Percentiles rank a stretch among this genome's conserved stretches.
These are phyloP conservation scores for Diphyllodes magnificus DNA, from an alignment of 2,113 vertebrate genomes.

Conservation along the genomic window DNA sequence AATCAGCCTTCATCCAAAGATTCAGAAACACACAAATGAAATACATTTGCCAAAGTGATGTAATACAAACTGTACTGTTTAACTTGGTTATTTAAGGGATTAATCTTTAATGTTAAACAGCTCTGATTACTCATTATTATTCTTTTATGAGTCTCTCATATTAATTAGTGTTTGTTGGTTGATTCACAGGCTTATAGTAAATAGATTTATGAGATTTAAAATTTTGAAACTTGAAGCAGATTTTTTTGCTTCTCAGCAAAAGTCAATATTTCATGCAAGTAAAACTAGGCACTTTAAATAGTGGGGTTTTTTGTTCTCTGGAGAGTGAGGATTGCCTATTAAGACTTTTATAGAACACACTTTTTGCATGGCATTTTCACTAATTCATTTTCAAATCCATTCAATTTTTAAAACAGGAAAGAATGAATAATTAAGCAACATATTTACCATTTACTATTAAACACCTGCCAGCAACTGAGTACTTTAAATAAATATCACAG, in stretches of 20 bases:
- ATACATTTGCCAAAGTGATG: not conserved
- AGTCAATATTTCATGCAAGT: not conserved
- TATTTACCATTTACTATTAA: constrained; percentile 55
- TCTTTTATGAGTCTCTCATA: constrained; percentile 13
- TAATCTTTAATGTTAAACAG: not conserved
- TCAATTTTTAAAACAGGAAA: constrained; percentile 62
- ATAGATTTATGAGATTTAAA: not conserved
- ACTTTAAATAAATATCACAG: constrained; percentile 65
- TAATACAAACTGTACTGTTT: not conserved
- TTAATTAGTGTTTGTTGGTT: not conserved
- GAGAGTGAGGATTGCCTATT: not conserved
- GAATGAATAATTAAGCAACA: constrained; percentile 68
- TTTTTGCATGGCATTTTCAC: constrained; percentile 64
- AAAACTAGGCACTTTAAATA: constrained; percentile 41
- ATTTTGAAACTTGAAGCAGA: not conserved
- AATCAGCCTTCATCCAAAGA: not conserved
- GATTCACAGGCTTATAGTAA: not conserved
- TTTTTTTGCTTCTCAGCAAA: not conserved
- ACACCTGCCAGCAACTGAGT: constrained; percentile 66
- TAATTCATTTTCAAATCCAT: constrained; percentile 58
- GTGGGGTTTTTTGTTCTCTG: constrained; percentile 49
- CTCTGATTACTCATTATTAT: not conserved
- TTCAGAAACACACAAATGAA: constrained; percentile 5
- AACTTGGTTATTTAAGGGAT: not conserved
- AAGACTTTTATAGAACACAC: constrained; percentile 38